A percentile compares a stretch with the other conserved stretches of the same genome.
These are phyloP conservation scores for Oithona nana DNA, from an alignment of 2,888 invertebrate species.

Conservation along the genomic window DNA sequence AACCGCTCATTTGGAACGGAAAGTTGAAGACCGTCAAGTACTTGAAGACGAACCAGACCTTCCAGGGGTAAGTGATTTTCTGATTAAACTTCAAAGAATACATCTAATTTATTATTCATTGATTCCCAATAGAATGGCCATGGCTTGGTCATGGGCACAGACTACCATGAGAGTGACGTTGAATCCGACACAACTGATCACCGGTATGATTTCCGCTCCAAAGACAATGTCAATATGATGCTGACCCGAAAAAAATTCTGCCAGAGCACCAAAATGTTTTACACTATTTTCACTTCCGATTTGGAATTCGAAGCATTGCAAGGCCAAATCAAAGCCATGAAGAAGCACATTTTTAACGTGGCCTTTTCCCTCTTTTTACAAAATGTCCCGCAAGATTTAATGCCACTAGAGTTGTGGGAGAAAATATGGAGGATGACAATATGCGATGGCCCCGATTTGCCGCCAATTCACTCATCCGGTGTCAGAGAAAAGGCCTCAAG, in stretches of 20 bases:
- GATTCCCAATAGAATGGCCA: background rate
- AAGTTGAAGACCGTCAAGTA: no score
- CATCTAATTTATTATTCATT: no score
- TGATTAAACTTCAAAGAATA: no score
- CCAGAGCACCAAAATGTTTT: background rate
- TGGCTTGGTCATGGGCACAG: background rate
- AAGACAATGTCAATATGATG: background rate
- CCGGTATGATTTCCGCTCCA: background rate
- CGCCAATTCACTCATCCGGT: background rate
- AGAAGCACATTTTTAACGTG: constrained; percentile 8
- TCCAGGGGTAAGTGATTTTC: no score
- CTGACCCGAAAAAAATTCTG: constrained; percentile 7
- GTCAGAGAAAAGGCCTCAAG: background rate
- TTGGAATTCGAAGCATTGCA: background rate
- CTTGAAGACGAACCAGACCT: no score
- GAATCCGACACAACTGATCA: background rate
- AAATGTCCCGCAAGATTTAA: background rate
- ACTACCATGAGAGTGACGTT: background rate
- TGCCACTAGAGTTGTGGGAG: constrained; percentile 7
- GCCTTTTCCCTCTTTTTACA: background rate
- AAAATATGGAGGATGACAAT: constrained; percentile 9
- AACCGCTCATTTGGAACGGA: background rate
- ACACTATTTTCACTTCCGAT: background rate
- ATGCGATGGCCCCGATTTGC: background rate
- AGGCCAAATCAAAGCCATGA: background rate